Evolutionary conservation across 2,797 vertebrate species (phyloP).

Genomic region (Cyclopterus lumpus): DNA sequence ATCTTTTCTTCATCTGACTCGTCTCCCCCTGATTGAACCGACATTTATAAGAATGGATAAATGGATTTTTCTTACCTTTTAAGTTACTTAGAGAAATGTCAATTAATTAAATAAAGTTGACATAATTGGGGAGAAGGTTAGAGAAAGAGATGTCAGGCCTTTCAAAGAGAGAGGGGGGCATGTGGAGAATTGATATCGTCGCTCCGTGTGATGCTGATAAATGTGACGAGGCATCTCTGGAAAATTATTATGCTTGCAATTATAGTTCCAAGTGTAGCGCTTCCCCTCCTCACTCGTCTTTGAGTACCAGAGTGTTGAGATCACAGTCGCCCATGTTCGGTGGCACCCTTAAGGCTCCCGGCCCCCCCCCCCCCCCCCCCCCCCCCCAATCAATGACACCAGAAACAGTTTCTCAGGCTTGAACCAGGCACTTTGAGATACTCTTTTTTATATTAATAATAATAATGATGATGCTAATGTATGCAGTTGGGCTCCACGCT

Average conservation of each 20-base stretch:
- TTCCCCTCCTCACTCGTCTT: not conserved
- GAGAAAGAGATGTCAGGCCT: slow-evolving; percentile 52
- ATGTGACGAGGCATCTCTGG: slow-evolving; percentile 3
- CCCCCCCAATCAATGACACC: slow-evolving; percentile 12
- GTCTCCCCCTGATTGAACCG: no score
- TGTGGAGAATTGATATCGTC: slow-evolving; percentile 25
- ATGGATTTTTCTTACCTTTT: no score
- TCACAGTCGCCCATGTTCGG: slow-evolving; percentile 23
- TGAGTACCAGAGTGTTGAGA: not conserved
- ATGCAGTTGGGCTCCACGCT: not conserved
- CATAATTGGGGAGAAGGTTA: slow-evolving; percentile 30
- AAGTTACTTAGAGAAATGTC: no score
- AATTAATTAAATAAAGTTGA: no score
- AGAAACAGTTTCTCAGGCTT: not conserved
- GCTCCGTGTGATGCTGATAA: slow-evolving; percentile 21
- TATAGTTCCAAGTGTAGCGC: not conserved
- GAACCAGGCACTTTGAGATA: no score
- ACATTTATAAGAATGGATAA: not conserved
- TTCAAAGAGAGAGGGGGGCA: slow-evolving; percentile 19
- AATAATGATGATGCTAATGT: slow-evolving; percentile 7
- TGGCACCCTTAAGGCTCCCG: not conserved
- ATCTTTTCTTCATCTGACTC: no score
- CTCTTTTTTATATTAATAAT: no score
- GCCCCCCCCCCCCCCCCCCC: no score
- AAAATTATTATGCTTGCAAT: not conserved